phyloP scores from a whole-genome alignment of 1,140 invertebrate species.

The Nylanderia fulva region DNA sequence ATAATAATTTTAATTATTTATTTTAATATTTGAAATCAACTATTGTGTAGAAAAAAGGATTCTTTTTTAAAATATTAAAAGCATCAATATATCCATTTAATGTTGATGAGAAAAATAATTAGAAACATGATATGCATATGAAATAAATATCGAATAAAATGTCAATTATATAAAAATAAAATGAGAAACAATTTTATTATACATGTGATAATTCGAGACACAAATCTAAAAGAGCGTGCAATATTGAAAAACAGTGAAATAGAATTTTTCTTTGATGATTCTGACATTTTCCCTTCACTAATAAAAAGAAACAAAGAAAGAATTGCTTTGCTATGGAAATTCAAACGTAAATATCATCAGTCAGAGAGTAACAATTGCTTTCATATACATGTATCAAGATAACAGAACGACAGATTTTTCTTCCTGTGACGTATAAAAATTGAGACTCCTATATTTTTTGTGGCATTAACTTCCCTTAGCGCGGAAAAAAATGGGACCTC shows the following conservation, averaged over 20 bases:
- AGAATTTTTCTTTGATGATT: slow-evolving; percentile 6
- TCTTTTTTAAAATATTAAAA: background rate
- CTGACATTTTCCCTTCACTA: background rate
- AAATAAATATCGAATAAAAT: background rate
- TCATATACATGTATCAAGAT: background rate
- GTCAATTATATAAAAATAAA: background rate
- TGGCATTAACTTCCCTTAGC: background rate
- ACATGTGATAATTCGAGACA: background rate
- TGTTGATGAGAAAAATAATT: no score
- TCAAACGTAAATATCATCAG: background rate
- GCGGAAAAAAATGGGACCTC: background rate
- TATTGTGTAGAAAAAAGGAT: no score
- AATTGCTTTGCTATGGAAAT: background rate
- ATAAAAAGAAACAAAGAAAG: background rate
- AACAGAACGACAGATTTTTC: background rate
- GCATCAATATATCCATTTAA: no score
- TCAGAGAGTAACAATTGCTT: background rate
- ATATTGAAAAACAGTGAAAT: background rate
- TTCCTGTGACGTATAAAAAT: background rate
- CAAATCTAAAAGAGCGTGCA: background rate
- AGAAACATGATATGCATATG: background rate
- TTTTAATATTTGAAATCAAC: background rate
- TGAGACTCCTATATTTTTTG: background rate
- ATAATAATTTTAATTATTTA: background rate
- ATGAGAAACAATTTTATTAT: background rate